A percentile compares a stretch with the other conserved stretches of the same genome.
phyloP scores from a whole-genome alignment of 2,888 invertebrate genomes.

The Dastarcus helophoroides region DNA sequence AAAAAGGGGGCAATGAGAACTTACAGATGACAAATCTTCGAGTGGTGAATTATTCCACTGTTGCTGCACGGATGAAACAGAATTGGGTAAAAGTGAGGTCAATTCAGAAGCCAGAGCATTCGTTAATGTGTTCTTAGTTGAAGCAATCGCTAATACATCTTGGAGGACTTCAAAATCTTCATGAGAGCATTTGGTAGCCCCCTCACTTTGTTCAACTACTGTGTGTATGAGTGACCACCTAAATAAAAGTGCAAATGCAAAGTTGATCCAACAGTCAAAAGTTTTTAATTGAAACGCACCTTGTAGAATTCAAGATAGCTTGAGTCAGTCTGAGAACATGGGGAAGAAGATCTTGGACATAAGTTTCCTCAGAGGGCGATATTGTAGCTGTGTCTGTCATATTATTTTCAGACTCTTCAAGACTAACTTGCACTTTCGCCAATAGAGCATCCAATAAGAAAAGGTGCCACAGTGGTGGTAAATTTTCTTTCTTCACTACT shows the following conservation, averaged over 20 bases:
- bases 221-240: slow-evolving; percentile 32
- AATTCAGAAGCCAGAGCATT: slow-evolving; percentile 40
- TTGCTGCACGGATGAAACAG: slow-evolving; percentile 45
- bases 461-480: slow-evolving; percentile 62
- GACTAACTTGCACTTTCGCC: slow-evolving; percentile 57
- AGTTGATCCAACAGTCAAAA: too few relatives aligned
- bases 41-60: slow-evolving; percentile 48
- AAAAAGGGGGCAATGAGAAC: too few relatives aligned
- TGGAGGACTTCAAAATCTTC: slow-evolving; percentile 37
- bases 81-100: slow-evolving; percentile 43
- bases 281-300: slow-evolving; percentile 34
- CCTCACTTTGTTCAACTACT: slow-evolving; percentile 31
- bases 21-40: slow-evolving; percentile 49
- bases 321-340: slow-evolving; percentile 55
- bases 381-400: slow-evolving; percentile 32
- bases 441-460: slow-evolving; percentile 65
- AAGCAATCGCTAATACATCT: slow-evolving; percentile 38
- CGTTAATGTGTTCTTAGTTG: slow-evolving; percentile 30
- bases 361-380: slow-evolving; percentile 29
- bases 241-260: slow-evolving; percentile 7
- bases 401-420: slow-evolving; percentile 38
- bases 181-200: slow-evolving; percentile 36
- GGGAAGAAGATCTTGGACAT: slow-evolving; percentile 52
- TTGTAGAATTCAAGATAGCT: slow-evolving; percentile 50
- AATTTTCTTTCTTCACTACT: slow-evolving; percentile 34